phyloP scores from a whole-genome alignment of 2,113 vertebrate genomes.

The Amazona guildingii region DNA sequence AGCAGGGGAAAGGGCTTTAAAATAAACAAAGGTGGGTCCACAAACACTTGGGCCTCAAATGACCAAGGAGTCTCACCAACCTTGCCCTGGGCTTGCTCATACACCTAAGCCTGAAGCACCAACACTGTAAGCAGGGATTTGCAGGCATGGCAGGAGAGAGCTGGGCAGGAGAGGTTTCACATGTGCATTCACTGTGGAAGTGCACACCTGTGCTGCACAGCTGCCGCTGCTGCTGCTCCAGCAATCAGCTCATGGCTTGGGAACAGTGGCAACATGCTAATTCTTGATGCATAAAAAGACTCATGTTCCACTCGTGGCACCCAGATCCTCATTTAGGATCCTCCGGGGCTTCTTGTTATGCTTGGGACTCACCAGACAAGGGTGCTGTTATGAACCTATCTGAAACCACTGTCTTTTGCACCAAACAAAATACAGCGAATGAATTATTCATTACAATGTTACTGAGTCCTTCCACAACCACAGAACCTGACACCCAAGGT shows the following conservation, averaged over 20 bases:
- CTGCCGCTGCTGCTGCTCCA: not conserved
- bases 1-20: not conserved
- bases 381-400: not conserved
- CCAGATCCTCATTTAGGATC: not conserved
- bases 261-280: not conserved
- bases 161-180: not conserved
- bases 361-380: not conserved
- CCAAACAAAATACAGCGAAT: not conserved
- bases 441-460: not conserved
- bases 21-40: not conserved
- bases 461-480: not conserved
- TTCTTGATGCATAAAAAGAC: not conserved
- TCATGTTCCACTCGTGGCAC: not conserved
- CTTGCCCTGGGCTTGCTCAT: not conserved
- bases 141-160: not conserved
- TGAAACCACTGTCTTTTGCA: not conserved
- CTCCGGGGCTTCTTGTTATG: fast-evolving
- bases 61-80: fast-evolving
- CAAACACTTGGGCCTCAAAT: not conserved
- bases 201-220: not conserved
- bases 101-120: not conserved
- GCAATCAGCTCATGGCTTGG: not conserved
- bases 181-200: fast-evolving
- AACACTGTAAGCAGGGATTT: not conserved
- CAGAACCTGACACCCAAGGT: not conserved